Conservation (phyloP, 1,140 invertebrate species). For the Halyomorpha halys region DNA sequence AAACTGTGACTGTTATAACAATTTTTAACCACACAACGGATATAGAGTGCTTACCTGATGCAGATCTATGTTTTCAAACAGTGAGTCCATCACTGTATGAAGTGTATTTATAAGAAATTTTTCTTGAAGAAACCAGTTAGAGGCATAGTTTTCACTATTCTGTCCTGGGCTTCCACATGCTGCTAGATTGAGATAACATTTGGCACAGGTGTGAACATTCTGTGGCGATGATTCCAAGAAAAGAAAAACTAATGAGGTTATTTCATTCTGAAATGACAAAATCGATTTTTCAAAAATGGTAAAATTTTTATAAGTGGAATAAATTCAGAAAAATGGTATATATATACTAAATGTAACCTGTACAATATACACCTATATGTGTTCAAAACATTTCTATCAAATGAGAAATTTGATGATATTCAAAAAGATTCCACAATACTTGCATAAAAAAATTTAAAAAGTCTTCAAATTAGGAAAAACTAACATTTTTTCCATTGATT, state of each 20-base stretch:
- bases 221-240: neutral
- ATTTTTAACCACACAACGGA: too few relatives aligned
- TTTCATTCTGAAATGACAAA: neutral
- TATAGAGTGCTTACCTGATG: neutral
- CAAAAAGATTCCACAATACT: too few relatives aligned
- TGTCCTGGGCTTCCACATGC: neutral
- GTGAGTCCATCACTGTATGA: neutral
- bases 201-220: neutral
- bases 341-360: too few relatives aligned
- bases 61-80: slow-evolving; percentile 10
- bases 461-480: too few relatives aligned
- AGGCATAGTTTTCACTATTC: neutral
- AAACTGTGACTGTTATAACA: too few relatives aligned
- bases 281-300: neutral
- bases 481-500: too few relatives aligned
- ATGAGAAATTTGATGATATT: too few relatives aligned
- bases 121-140: neutral
- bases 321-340: too few relatives aligned
- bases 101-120: slow-evolving; percentile 10
- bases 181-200: neutral
- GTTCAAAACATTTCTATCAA: too few relatives aligned
- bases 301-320: neutral
- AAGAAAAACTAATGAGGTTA: neutral
- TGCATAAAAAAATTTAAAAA: too few relatives aligned
- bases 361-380: too few relatives aligned